Evolutionary conservation across 2,888 invertebrate species (phyloP), one percentile per base, ranked within the genome.

Genomic region (Diaperis boleti): DNA sequence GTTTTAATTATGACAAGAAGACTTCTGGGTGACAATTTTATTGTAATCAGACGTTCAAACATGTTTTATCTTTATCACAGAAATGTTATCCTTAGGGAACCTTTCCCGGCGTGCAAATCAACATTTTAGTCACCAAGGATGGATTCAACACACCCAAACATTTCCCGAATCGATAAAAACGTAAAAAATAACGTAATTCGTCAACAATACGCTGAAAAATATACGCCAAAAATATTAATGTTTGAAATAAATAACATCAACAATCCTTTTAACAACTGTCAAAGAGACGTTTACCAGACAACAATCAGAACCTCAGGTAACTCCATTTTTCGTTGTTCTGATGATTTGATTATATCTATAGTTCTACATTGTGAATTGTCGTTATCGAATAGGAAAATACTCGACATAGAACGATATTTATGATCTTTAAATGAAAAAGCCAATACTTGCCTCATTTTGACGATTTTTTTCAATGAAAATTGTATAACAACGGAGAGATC

Each of bases 111-210:
- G 37, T 49, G 56, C 31, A 52, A 39, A 60, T 29, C 47, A 57
- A 47, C 35, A 57, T 39, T 57, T 37, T 39, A 44, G 45, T 26
- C 29, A 45, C 29, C 15, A 39, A 60, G 29, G 62, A 42, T 69
- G 74, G 72, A 78, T 78, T 78, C 78, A 79, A 79, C 79, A 79
- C 80, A 80, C 80, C 79, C 79, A 76, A 73, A 74, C 69, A 67
- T 70, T 72, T 71, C 70, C 70, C 65, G 72, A 78, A 79, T 79
- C 79, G 76, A 79, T 80, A 78, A 77, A 77, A 76, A 78, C 47
- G 1, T 70, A 66, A 57, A 69, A 64, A 64, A 31, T 56, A 39
- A 42, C 10, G 35, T 17, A 50, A 56, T 18, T 2, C 31, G 7
- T 11, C 5, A 35, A 15, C 15, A 44, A 6, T 47, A 54, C 11